A percentile compares a stretch with the other conserved stretches of the same genome.
phyloP scores from a whole-genome alignment of 2,888 invertebrate genomes.

The Nephrocerus scutellatus region DNA sequence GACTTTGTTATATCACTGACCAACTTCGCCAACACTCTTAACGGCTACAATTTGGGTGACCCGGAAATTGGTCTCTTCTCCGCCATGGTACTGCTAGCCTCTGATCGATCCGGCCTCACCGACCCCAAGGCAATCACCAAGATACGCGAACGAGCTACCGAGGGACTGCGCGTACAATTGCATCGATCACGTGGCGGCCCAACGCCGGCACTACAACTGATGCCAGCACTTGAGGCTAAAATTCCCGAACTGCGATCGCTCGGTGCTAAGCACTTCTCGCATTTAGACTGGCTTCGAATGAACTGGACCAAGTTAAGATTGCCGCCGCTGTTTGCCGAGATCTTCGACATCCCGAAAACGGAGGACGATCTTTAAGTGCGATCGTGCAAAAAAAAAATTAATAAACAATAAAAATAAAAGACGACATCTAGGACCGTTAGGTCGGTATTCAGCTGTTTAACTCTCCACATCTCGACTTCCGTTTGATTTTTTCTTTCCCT shows the following conservation, averaged over 20 bases:
- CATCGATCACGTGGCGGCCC: constrained; percentile 45
- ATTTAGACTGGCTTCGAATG: constrained; percentile 84
- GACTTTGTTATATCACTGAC: constrained; percentile 77
- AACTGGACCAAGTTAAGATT: constrained; percentile 79
- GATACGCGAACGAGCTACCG: constrained; percentile 73
- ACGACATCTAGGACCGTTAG: no score
- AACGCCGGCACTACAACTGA: constrained; percentile 46
- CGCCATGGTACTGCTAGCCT: constrained; percentile 74
- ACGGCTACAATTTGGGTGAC: constrained; percentile 71
- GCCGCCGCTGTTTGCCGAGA: constrained; percentile 91
- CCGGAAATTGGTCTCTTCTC: constrained; percentile 86
- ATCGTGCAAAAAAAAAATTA: constrained; percentile 1
- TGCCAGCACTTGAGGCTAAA: constrained; percentile 51
- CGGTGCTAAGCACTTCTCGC: constrained; percentile 73
- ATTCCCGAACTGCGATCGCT: constrained; percentile 74
- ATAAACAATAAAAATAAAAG: neutral
- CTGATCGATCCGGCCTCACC: constrained; percentile 72
- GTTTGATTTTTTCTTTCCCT: no score
- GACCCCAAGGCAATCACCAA: constrained; percentile 72
- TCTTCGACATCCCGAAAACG: constrained; percentile 90
- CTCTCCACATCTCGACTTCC: no score
- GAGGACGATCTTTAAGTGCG: constrained; percentile 56
- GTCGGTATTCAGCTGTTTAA: no score
- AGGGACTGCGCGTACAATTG: constrained; percentile 79
- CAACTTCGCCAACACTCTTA: constrained; percentile 70